Evolutionary conservation across 2,888 invertebrate species (phyloP).

Genomic region (Xylota sylvarum): DNA sequence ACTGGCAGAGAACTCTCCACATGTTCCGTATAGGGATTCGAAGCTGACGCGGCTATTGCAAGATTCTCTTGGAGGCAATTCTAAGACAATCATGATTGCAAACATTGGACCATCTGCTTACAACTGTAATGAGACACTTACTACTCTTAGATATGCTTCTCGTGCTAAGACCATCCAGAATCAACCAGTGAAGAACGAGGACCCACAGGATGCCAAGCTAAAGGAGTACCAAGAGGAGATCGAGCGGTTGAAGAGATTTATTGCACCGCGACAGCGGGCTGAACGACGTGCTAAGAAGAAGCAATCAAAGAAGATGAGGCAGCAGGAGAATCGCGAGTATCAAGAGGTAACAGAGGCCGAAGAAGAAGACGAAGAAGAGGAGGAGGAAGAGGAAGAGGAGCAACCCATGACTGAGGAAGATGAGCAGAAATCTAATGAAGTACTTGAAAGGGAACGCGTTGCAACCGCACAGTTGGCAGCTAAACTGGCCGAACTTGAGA

Average conservation of each 20-base stretch:
- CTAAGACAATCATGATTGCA: constrained; percentile 99
- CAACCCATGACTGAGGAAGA: constrained; percentile 81
- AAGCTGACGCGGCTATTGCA: constrained; percentile 98
- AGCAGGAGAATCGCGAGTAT: constrained; percentile 82
- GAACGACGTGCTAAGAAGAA: constrained; percentile 82
- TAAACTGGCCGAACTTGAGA: constrained; percentile 94
- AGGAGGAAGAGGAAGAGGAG: constrained; percentile 84
- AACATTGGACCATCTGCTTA: constrained; percentile 99
- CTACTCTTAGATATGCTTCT: constrained; percentile 98
- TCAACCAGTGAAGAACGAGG: constrained; percentile 99
- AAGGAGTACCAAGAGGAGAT: constrained; percentile 98
- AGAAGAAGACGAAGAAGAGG: constrained; percentile 82
- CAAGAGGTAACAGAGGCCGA: constrained; percentile 78
- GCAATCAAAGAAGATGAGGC: constrained; percentile 81
- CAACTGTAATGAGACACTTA: constrained; percentile 98
- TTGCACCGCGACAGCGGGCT: constrained; percentile 84
- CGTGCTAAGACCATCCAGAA: constrained; percentile 99
- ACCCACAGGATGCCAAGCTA: constrained; percentile 98
- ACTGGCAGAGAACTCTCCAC: constrained; percentile 96
- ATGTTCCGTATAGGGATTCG: constrained; percentile 98
- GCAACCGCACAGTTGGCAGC: constrained; percentile 91
- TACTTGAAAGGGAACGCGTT: constrained; percentile 89
- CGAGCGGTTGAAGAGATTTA: constrained; percentile 87
- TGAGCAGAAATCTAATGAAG: constrained; percentile 82
- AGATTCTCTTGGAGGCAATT: constrained; percentile 99